phyloP scores from a whole-genome alignment of 2,113 vertebrate species.

The Marmota monax region DNA sequence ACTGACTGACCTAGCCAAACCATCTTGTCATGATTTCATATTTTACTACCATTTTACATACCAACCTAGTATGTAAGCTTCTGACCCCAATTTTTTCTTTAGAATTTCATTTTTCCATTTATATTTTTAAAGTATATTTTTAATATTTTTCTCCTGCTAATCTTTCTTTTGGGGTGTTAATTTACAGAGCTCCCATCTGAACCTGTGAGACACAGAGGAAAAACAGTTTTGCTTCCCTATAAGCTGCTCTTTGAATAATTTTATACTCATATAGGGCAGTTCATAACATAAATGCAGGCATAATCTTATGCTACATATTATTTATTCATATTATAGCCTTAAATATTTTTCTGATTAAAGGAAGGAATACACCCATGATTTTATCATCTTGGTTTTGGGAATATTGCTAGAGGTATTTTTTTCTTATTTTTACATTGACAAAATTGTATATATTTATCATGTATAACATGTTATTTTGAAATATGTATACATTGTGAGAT shows the following conservation, averaged over 20 bases:
- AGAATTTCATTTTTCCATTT: not conserved
- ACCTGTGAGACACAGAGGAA: not conserved
- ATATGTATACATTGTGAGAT: not conserved
- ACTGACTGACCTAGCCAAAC: not conserved
- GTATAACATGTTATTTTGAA: not conserved
- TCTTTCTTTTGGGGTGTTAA: not conserved
- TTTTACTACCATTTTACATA: not conserved
- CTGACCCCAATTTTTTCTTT: not conserved
- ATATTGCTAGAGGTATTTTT: not conserved
- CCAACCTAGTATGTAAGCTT: not conserved
- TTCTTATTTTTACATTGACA: not conserved
- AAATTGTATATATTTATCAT: not conserved
- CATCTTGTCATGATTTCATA: not conserved
- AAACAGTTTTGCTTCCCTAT: not conserved
- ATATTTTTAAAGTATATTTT: not conserved
- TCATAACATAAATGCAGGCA: not conserved
- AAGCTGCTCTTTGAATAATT: not conserved
- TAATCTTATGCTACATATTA: not conserved
- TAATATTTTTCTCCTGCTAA: not conserved
- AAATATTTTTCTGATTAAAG: constrained; percentile 24
- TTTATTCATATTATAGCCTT: not conserved
- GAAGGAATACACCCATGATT: not conserved
- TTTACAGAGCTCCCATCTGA: not conserved
- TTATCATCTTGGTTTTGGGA: not conserved
- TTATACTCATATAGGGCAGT: not conserved